Percentiles rank a stretch among this genome's conserved stretches.
Conservation (phyloP, 2,888 invertebrate species). For the Tenthredo notha region DNA sequence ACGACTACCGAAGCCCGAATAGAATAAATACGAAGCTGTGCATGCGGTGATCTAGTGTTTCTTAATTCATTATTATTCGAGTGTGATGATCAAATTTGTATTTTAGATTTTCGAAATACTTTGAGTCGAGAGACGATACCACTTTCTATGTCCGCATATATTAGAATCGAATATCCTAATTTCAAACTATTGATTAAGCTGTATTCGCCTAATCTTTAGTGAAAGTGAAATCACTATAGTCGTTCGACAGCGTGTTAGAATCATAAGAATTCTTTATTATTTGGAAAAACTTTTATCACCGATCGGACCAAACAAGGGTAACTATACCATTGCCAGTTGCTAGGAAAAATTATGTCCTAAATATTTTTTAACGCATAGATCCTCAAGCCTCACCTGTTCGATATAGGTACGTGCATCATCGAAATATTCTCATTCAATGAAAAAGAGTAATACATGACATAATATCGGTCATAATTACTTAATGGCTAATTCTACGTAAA, state of each 20-base stretch:
- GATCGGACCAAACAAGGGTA: neutral
- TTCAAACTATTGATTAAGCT: neutral
- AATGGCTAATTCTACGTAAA: too few relatives aligned
- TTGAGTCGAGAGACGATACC: neutral
- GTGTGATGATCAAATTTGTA: neutral
- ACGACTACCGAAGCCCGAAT: neutral
- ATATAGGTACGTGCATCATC: neutral
- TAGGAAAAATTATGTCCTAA: neutral
- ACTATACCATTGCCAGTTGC: neutral
- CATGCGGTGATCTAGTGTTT: neutral
- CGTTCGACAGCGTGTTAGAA: neutral
- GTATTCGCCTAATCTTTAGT: neutral
- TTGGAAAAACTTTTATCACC: neutral
- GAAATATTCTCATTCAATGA: too few relatives aligned
- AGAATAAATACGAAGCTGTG: neutral
- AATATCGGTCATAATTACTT: too few relatives aligned
- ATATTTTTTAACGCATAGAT: neutral
- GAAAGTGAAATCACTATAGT: neutral
- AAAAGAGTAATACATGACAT: too few relatives aligned
- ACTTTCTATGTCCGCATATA: neutral
- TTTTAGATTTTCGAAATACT: slow-evolving; percentile 5
- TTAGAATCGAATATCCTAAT: neutral
- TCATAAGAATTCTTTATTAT: neutral
- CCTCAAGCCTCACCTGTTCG: neutral
- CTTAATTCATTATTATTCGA: slow-evolving; percentile 3